phyloP scores from a whole-genome alignment of 2,113 vertebrate species.

The Atractosteus spatula region DNA sequence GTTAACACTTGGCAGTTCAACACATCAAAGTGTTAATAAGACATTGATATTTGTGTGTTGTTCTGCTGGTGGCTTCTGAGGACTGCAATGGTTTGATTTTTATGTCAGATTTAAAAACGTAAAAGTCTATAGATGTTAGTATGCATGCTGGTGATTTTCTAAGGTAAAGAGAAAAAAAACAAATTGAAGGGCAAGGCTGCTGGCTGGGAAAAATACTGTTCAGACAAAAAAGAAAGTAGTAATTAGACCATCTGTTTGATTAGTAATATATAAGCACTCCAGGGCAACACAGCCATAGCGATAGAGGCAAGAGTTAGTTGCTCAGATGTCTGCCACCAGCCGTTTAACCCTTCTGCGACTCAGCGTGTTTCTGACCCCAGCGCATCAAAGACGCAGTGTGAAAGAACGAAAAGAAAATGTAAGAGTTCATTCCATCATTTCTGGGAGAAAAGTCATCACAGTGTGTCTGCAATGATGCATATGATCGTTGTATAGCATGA shows the following conservation, averaged over 20 bases:
- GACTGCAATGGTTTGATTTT: no score
- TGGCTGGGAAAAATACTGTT: neutral
- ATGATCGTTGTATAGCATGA: no score
- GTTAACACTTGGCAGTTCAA: no score
- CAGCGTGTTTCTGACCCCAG: neutral
- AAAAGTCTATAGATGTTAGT: no score
- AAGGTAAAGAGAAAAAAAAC: no score
- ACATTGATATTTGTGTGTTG: no score
- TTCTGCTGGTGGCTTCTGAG: no score
- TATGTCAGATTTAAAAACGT: no score
- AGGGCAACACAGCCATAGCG: neutral
- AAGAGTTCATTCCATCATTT: neutral
- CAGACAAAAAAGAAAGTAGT: neutral
- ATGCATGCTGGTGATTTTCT: no score
- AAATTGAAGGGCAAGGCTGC: neutral
- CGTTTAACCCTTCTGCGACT: neutral
- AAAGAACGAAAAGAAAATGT: neutral
- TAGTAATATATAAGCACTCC: neutral
- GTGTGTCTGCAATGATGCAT: no score
- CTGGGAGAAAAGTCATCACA: neutral
- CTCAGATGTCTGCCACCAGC: slow-evolving; percentile 1
- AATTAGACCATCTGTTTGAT: neutral
- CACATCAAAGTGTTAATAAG: no score
- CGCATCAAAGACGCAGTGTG: neutral
- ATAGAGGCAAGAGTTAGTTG: slow-evolving; percentile 1